Conservation (phyloP, 92 coral and sea anemone genomes). For the Porites divaricata region DNA sequence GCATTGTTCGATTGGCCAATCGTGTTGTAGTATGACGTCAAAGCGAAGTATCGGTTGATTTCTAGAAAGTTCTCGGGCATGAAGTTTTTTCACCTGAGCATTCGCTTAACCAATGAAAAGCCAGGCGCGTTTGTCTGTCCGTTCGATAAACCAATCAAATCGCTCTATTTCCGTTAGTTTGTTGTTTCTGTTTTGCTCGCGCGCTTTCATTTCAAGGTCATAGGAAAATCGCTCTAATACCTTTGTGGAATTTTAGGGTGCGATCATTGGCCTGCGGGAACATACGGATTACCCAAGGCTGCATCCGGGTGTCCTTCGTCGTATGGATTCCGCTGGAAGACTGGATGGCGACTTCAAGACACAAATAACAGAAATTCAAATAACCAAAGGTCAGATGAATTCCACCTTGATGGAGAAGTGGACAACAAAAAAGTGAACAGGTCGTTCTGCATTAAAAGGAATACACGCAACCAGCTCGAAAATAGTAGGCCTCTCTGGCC, state of each 20-base stretch:
- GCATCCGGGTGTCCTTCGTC: conserved; percentile 33
- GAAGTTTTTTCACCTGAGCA: no score
- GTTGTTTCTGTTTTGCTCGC: no score
- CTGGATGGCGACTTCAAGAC: conserved; percentile 48
- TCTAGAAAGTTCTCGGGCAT: no score
- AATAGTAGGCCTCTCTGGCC: background rate
- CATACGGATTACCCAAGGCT: conserved; percentile 42
- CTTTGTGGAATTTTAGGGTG: background rate
- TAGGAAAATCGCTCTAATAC: no score
- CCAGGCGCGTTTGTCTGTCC: no score
- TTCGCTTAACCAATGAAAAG: no score
- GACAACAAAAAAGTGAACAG: conserved; percentile 24
- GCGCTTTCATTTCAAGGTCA: no score
- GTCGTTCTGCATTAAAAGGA: conserved; percentile 3
- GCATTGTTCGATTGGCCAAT: no score
- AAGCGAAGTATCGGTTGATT: no score
- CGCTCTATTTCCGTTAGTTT: no score
- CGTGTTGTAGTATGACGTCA: no score
- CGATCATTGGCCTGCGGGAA: conserved; percentile 41
- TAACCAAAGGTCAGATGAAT: conserved; percentile 19
- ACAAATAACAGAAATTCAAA: conserved; percentile 9
- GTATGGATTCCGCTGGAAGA: conserved; percentile 20
- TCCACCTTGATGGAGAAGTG: conserved; percentile 43
- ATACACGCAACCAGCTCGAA: background rate
- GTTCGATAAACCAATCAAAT: no score